Conservation (phyloP, 2,113 vertebrate genomes). For the Panthera leo region DNA sequence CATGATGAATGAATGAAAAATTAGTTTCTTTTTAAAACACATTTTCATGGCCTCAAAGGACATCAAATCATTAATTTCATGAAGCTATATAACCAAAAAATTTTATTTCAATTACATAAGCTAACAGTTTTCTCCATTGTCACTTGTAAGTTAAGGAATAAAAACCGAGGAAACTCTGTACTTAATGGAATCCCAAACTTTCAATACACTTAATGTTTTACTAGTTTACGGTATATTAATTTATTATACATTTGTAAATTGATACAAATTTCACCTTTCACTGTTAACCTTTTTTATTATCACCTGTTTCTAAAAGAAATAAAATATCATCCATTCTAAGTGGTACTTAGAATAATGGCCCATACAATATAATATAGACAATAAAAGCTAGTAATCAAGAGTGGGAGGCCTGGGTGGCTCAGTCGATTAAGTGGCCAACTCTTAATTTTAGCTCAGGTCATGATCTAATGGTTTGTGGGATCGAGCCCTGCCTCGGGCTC, state of each 20-base stretch:
- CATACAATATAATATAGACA: not conserved
- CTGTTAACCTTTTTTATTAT: not conserved
- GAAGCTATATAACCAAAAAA: not conserved
- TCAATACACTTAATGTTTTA: not conserved
- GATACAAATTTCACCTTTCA: not conserved
- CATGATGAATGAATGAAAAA: constrained; percentile 23
- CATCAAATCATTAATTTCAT: not conserved
- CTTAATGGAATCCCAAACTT: not conserved
- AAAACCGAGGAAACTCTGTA: not conserved
- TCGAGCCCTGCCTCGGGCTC: no score
- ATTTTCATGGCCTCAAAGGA: constrained; percentile 36
- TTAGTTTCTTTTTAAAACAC: constrained; percentile 42
- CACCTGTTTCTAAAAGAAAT: not conserved
- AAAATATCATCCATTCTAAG: not conserved
- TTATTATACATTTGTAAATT: not conserved
- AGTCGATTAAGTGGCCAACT: no score
- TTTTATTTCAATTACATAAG: not conserved
- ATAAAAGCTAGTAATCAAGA: not conserved
- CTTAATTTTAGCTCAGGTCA: no score
- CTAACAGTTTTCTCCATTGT: not conserved
- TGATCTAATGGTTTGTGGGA: no score
- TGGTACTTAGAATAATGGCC: not conserved
- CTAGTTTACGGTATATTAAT: not conserved
- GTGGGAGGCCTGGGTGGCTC: no score
- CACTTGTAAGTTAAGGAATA: not conserved